Base-by-base conservation (phyloP, 2,113 vertebrate genomes). In the Myotis lucifugus region DNA sequence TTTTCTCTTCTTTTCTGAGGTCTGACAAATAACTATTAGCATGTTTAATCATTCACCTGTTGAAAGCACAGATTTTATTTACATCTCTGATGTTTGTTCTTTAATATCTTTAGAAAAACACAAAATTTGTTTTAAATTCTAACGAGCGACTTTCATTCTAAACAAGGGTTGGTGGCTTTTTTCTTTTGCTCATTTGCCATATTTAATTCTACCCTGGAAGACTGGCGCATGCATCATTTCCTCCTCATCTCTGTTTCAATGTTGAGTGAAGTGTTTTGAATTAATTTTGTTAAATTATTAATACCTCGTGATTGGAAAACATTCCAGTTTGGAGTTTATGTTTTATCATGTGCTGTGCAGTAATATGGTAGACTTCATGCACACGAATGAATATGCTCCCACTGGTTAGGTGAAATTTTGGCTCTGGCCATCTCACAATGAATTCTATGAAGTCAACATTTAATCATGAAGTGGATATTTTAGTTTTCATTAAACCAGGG, bases 241-340 rank as follows among this genome's bases (percentile, higher is more conserved):
- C 96, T 97, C 81, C 92, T 97, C 85, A 13, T 94, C 95, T 97
- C 96, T 96, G 95, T 94, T 97, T 97, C 95, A 88, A 96, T 56
- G 76, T 94, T 95, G 97, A 98, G 95, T 97, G 97, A 98, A 98
- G 97, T 97, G 97, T 97, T 98, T 96, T 97, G 97, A 98, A 98
- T 98, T 98, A 98, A 98, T 98, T 98, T 98, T 64, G 66, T 96
- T 98, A 98, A 98, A 98, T 98, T 98, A 98, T 98, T 98, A 98
- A 98, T 98, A 98, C 96, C 93, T 97, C 89, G 93, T 93, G 96
- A 98, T 98, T 97, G 94, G 97, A 98, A 98, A 98, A 97, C 97
- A 97, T 98, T 98, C 96, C 89, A 96, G 95, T 72, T 93, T 95
- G 95, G 93, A 97, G 94, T 96, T 97, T 97, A 94, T 93, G 96